These are phyloP conservation scores for Ectemnius cavifrons DNA, from an alignment of 2,888 invertebrate genomes.

Conservation along the genomic window DNA sequence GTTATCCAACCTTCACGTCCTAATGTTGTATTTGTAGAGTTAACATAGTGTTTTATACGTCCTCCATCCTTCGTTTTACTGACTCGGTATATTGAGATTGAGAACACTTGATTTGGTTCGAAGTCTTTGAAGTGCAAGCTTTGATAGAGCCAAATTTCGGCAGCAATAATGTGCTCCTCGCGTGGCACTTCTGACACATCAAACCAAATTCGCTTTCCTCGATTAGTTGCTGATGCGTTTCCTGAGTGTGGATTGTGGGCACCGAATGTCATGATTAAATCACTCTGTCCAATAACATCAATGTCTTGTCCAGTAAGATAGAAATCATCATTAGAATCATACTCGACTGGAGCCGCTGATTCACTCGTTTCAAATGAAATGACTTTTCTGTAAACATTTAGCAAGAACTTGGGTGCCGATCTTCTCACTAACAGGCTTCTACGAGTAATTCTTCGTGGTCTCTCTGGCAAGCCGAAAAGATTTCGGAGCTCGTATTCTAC, in stretches of 20 bases:
- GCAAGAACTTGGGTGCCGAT: conserved; percentile 90
- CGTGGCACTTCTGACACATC: conserved; percentile 90
- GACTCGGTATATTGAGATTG: conserved; percentile 82
- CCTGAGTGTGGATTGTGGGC: conserved; percentile 80
- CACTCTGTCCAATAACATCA: conserved; percentile 90
- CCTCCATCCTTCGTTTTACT: conserved; percentile 82
- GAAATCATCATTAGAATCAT: conserved; percentile 76
- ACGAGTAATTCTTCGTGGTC: conserved; percentile 80
- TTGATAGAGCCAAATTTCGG: conserved; percentile 89
- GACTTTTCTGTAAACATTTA: conserved; percentile 88
- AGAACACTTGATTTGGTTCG: conserved; percentile 79
- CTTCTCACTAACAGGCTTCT: conserved; percentile 75
- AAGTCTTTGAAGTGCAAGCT: conserved; percentile 76
- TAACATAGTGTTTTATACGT: conserved; percentile 84
- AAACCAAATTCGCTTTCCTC: conserved; percentile 92
- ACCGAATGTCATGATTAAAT: conserved; percentile 93
- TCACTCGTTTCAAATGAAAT: conserved; percentile 81
- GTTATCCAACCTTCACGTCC: conserved; percentile 90
- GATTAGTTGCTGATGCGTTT: conserved; percentile 83
- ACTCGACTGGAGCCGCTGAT: conserved; percentile 58
- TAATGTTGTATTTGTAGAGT: conserved; percentile 85
- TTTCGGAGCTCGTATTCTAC: conserved; percentile 92
- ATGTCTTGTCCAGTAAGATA: conserved; percentile 87
- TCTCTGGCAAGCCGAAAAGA: conserved; percentile 88
- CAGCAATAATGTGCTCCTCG: conserved; percentile 87